Base-by-base conservation (phyloP, 2,888 invertebrate species). In the Cabera pusaria region DNA sequence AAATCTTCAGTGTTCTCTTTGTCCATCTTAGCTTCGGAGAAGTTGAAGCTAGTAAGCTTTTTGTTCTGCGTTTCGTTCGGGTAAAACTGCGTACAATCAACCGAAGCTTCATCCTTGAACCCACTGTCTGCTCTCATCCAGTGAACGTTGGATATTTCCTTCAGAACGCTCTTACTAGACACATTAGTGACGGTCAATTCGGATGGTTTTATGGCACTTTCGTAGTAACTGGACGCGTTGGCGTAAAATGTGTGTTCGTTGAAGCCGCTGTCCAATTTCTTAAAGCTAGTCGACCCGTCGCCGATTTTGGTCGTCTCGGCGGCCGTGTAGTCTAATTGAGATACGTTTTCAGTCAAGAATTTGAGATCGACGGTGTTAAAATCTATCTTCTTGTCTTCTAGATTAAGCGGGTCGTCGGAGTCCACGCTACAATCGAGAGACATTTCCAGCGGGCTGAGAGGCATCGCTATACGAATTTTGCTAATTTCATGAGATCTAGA, bases 161-260 rank as follows among this genome's bases (percentile, higher is more conserved):
- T 85, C 39, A 86, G 64, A 8, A 66, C 81, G 44, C 49, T 62
- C 40, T 56, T 66, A 22, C 69, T 72, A 1, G 77, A 71, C 32
- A 64, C 31, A 45, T 74, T 73, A 11, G 83, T 82, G 23, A 85
- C 73, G 10, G 86, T 87, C 48, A 87, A 52, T 57, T 86, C 87
- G n/a, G 86, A 86, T 17, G 85, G 85, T 64, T 85, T 86, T 80
- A 87, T 87, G 74, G 86, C 84, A 77, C 87, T 84, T 61, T 86
- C 85, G 38, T 87, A 87, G 49, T 86, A 86, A 71, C 87, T 86
- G 55, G 85, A 85, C 20, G 79, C 80, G 49, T 82, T 83, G 3
- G 67, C 64, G 56, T 76, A 85, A 39, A 83, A 85, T 2, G 84
- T 85, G 26, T 84, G 80, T 38, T 89, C 89, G 40, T 82, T 84